A percentile compares a stretch with the other conserved stretches of the same genome.
Evolutionary conservation across 2,113 vertebrate species (phyloP).

Genomic region (Microcebus murinus): DNA sequence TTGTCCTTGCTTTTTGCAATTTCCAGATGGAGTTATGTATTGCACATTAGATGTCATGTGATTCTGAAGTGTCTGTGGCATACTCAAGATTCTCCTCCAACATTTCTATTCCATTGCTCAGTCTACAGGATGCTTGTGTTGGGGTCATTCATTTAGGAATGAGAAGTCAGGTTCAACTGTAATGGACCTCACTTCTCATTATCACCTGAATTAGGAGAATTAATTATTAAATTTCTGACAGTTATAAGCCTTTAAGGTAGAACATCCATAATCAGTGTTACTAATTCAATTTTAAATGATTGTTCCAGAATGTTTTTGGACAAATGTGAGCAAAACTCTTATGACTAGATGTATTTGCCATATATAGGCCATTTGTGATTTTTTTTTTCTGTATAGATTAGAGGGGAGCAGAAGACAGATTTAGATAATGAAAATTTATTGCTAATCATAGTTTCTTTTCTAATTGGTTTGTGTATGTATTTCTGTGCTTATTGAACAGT

Average conservation of each 20-base stretch:
- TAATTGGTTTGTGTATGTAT: not conserved
- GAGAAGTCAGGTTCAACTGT: not conserved
- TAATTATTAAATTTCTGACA: slow-evolving; percentile 31
- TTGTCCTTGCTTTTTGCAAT: not conserved
- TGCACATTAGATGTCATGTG: not conserved
- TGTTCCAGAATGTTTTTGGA: not conserved
- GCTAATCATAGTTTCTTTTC: slow-evolving; percentile 16
- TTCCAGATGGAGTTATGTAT: not conserved
- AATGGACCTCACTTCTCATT: not conserved
- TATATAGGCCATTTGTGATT: not conserved
- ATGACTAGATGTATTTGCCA: not conserved
- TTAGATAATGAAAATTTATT: slow-evolving; percentile 40
- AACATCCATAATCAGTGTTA: not conserved
- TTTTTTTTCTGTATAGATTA: not conserved
- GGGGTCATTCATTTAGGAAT: not conserved
- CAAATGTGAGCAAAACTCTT: slow-evolving; percentile 14
- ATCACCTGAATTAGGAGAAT: slow-evolving; percentile 2
- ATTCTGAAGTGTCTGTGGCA: not conserved
- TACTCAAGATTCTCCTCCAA: not conserved
- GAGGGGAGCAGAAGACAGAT: not conserved
- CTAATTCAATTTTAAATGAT: slow-evolving; percentile 27
- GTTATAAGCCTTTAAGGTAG: not conserved
- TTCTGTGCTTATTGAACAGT: slow-evolving; percentile 28
- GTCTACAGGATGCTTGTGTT: not conserved
- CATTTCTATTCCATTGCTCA: not conserved